Conservation (phyloP, 2,888 invertebrate species). For the Drosophila diplacantha region DNA sequence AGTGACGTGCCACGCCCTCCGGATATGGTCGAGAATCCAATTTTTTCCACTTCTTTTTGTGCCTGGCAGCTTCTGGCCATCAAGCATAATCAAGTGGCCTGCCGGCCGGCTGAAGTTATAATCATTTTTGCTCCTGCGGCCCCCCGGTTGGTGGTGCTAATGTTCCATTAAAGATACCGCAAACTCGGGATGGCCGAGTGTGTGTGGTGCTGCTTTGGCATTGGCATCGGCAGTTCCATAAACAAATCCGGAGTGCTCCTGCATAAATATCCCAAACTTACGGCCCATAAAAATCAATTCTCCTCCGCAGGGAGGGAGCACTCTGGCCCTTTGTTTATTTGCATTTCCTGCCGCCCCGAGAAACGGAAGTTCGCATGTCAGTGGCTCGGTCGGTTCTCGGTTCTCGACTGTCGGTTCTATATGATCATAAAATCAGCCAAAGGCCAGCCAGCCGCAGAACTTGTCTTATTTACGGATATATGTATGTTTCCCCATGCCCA, state of each 20-base stretch:
- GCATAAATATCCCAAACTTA: conserved; percentile 68
- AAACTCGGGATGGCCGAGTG: conserved; percentile 20
- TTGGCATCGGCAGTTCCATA: conserved; percentile 30
- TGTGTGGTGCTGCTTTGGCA: conserved; percentile 13
- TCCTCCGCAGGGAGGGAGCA: conserved; percentile 32
- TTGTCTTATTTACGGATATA: conserved; percentile 32
- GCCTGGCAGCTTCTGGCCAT: conserved; percentile 43
- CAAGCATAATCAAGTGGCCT: conserved; percentile 56
- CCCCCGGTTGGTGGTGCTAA: conserved; percentile 29
- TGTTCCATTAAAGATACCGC: conserved; percentile 39
- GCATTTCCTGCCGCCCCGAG: conserved; percentile 62
- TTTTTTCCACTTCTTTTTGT: conserved; percentile 24
- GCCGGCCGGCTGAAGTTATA: conserved; percentile 30
- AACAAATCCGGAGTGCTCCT: conserved; percentile 40
- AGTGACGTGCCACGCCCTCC: conserved; percentile 38
- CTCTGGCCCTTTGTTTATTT: conserved; percentile 62
- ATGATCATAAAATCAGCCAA: conserved; percentile 43
- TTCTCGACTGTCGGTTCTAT: conserved; percentile 8
- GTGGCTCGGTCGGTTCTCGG: conserved; percentile 17
- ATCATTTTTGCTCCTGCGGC: conserved; percentile 11
- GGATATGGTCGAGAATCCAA: conserved; percentile 54
- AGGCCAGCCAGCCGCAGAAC: conserved; percentile 38
- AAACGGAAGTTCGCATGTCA: conserved; percentile 46
- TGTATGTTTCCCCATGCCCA: neutral
- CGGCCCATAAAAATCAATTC: conserved; percentile 69